A percentile compares a stretch with the other conserved stretches of the same genome.
phyloP scores from a whole-genome alignment of 2,113 vertebrate genomes.

The Rhineura floridana region DNA sequence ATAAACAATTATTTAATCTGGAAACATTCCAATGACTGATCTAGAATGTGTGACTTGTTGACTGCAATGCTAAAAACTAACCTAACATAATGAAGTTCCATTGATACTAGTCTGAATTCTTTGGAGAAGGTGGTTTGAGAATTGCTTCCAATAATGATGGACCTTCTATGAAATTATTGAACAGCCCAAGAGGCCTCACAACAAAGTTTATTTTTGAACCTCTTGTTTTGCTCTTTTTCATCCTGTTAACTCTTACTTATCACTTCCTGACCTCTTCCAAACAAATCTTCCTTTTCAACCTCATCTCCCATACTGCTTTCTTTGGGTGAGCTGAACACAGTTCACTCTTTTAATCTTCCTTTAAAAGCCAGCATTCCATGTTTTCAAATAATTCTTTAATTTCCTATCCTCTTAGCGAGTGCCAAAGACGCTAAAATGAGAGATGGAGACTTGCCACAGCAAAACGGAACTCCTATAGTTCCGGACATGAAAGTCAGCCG shows the following conservation, averaged over 20 bases:
- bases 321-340: slow-evolving; percentile 5
- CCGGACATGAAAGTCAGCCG: slow-evolving; percentile 55
- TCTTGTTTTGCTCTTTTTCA: slow-evolving; percentile 34
- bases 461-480: slow-evolving; percentile 59
- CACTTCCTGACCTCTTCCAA: slow-evolving; percentile 28
- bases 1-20: background rate
- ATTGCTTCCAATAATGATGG: slow-evolving; percentile 9
- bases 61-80: background rate
- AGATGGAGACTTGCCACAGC: slow-evolving; percentile 64
- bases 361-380: slow-evolving; percentile 52
- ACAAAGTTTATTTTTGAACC: background rate
- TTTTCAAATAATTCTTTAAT: slow-evolving; percentile 65
- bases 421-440: slow-evolving; percentile 66
- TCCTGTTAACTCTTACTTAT: slow-evolving; percentile 5
- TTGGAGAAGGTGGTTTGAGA: background rate
- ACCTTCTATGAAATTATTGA: slow-evolving; percentile 11
- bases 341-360: slow-evolving; percentile 64
- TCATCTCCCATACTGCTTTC: slow-evolving; percentile 11
- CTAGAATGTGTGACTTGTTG: background rate
- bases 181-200: background rate
- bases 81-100: background rate
- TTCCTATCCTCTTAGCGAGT: slow-evolving; percentile 57
- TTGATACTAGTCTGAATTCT: background rate
- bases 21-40: background rate
- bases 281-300: slow-evolving; percentile 34